Base-by-base conservation (phyloP, 2,113 vertebrate genomes). In the Gymnogyps californianus region DNA sequence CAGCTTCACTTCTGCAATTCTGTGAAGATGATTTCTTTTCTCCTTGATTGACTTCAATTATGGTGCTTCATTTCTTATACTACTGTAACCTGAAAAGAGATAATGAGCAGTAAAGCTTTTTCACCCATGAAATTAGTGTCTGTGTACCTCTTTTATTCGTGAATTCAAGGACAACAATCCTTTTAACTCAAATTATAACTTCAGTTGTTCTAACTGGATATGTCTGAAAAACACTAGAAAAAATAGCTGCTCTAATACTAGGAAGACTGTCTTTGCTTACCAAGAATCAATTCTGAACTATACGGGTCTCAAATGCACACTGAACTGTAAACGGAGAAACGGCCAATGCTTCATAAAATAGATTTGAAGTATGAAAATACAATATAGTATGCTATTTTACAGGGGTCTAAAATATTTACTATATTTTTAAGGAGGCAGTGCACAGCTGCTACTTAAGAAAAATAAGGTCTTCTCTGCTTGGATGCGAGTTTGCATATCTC, bases 1-100 rank as follows among this genome's bases (percentile, higher is more conserved):
- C 19, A 40, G 62, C n/a, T 55, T 74, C 65, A 64, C 17, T 25
- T 64, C 59, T 20, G 22, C 20, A 28, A 7, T 11, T 16, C 93
- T 36, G 38, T 9, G 12, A 80, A 87, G 69, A 91, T 62, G 11
- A 82, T 84, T 95, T 90, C 59, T 66, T 93, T 97, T 97, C 91
- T 93, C 86, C 83, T 93, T 97, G 89, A 96, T 94, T 94, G 96
- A 94, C 93, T 97, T 96, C 95, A 94, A 97, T 98, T 97, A 98
- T 2, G 12, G n/a, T 26, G 89, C 67, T 94, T 96, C 65, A 78
- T 79, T 96, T 95, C 94, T 69, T 76, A 83, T 40, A 67, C 64
- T 90, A 93, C 92, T 84, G 64, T 66, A 90, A 96, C 81, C 81
- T 93, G 90, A 89, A 87, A 87, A 92, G 93, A 96, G 88, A 93